A percentile compares a stretch with the other conserved stretches of the same genome.
phyloP scores from a whole-genome alignment of 2,888 invertebrate genomes.

The Vanessa cardui region DNA sequence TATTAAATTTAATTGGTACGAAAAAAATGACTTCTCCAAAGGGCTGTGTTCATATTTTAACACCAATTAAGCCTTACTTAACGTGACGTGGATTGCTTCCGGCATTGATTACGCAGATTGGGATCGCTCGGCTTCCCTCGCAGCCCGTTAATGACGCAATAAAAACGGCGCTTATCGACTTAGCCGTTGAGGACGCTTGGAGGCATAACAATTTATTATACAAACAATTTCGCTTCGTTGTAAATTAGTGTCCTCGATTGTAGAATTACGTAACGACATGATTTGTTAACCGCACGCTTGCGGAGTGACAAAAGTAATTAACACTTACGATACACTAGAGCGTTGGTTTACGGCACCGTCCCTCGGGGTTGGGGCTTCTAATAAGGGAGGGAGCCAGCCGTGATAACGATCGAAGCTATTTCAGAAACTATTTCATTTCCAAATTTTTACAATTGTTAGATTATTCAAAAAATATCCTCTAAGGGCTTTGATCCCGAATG shows the following conservation, averaged over 20 bases:
- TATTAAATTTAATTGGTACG: constrained; percentile 16
- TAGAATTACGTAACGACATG: constrained; percentile 68
- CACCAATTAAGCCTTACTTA: constrained; percentile 60
- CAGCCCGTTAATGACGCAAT: constrained; percentile 78
- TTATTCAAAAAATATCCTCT: neutral
- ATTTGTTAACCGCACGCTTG: constrained; percentile 74
- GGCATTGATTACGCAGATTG: constrained; percentile 77
- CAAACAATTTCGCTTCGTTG: constrained; percentile 72
- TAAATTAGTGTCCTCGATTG: constrained; percentile 71
- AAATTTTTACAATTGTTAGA: constrained; percentile 14
- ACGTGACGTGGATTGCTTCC: constrained; percentile 58
- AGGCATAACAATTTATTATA: constrained; percentile 76
- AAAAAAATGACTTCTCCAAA: constrained; percentile 20
- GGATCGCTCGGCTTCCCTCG: constrained; percentile 73
- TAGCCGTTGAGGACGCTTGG: constrained; percentile 73
- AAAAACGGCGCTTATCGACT: constrained; percentile 80
- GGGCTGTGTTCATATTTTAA: constrained; percentile 52
- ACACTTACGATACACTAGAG: constrained; percentile 76
- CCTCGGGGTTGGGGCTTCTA: constrained; percentile 61
- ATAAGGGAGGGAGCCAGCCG: constrained; percentile 60
- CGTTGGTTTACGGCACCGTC: constrained; percentile 69
- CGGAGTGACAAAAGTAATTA: constrained; percentile 79
- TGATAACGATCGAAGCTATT: constrained; percentile 62
- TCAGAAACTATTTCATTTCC: constrained; percentile 56
- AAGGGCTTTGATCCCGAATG: no score